Percentiles rank a stretch among this genome's conserved stretches.
Conservation (phyloP, 1,140 invertebrate genomes). For the Zaprionus capensis region DNA sequence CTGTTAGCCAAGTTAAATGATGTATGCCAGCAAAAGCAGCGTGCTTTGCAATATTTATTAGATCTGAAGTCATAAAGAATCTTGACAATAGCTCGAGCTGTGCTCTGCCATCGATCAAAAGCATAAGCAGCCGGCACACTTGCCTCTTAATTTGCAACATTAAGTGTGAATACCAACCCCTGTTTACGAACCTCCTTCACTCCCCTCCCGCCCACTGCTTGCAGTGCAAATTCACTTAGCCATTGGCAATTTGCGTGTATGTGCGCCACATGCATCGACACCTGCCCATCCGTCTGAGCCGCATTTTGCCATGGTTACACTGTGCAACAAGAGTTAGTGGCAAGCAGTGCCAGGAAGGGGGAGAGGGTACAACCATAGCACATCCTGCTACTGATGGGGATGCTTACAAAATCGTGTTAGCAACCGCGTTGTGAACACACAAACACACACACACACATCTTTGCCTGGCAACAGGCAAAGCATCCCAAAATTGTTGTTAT, state of each 20-base stretch:
- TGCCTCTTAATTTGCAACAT: slow-evolving; percentile 5
- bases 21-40: slow-evolving; percentile 54
- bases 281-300: slow-evolving; percentile 44
- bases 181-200: neutral
- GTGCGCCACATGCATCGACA: slow-evolving; percentile 53
- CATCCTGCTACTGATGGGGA: slow-evolving; percentile 1
- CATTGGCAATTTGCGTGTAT: slow-evolving; percentile 64
- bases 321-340: slow-evolving; percentile 1
- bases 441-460: slow-evolving; percentile 19
- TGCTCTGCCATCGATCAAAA: neutral
- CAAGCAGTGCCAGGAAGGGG: neutral
- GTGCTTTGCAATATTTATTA: slow-evolving; percentile 52
- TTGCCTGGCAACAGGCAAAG: slow-evolving; percentile 1
- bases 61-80: neutral
- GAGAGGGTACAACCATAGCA: neutral
- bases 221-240: slow-evolving; percentile 56
- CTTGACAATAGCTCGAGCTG: neutral
- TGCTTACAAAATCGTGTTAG: slow-evolving; percentile 67
- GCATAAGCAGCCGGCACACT: neutral
- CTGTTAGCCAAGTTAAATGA: slow-evolving; percentile 69
- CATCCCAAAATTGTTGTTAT: slow-evolving; percentile 64
- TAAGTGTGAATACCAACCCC: neutral
- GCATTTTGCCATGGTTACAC: slow-evolving; percentile 47
- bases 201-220: neutral
- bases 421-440: slow-evolving; percentile 69